These are phyloP conservation scores for Danio tinwini DNA, from an alignment of 2,797 vertebrate genomes.

Conservation along the genomic window DNA sequence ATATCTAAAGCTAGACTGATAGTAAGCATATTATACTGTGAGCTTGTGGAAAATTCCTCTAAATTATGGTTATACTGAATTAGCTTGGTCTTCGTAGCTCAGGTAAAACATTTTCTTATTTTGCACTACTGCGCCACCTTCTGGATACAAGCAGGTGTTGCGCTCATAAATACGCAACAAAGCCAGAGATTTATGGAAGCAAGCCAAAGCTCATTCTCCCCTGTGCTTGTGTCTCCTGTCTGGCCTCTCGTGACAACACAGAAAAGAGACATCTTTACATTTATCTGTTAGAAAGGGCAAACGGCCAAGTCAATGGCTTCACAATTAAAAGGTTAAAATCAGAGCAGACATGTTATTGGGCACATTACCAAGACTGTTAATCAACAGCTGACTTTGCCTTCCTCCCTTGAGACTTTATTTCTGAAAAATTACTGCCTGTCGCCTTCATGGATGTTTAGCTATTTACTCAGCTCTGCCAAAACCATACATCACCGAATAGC, in stretches of 20 bases:
- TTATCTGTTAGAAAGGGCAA: slow-evolving; percentile 6
- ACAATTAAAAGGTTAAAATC: slow-evolving; percentile 38
- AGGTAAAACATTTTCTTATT: slow-evolving; percentile 29
- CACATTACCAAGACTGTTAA: slow-evolving; percentile 32
- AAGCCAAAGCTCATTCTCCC: neutral
- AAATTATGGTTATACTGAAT: neutral
- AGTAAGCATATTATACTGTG: slow-evolving; percentile 47
- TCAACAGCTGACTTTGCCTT: slow-evolving; percentile 4
- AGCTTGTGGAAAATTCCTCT: slow-evolving; percentile 35
- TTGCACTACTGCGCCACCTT: slow-evolving; percentile 63
- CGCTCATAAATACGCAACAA: neutral
- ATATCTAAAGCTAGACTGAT: slow-evolving; percentile 51
- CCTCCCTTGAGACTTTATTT: slow-evolving; percentile 19
- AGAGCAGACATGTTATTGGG: slow-evolving; percentile 15
- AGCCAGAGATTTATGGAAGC: slow-evolving; percentile 25
- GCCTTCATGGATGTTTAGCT: slow-evolving; percentile 25
- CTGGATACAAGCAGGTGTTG: slow-evolving; percentile 54
- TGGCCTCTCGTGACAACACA: slow-evolving; percentile 1
- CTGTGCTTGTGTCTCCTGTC: slow-evolving; percentile 13
- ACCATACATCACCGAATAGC: neutral
- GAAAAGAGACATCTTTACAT: slow-evolving; percentile 8
- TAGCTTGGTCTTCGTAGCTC: slow-evolving; percentile 19
- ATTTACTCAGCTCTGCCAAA: slow-evolving; percentile 22
- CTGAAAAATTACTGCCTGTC: slow-evolving; percentile 26
- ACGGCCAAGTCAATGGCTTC: slow-evolving; percentile 25